Base-by-base conservation (phyloP, 2,888 invertebrate genomes). In the Dolomedes plantarius region DNA sequence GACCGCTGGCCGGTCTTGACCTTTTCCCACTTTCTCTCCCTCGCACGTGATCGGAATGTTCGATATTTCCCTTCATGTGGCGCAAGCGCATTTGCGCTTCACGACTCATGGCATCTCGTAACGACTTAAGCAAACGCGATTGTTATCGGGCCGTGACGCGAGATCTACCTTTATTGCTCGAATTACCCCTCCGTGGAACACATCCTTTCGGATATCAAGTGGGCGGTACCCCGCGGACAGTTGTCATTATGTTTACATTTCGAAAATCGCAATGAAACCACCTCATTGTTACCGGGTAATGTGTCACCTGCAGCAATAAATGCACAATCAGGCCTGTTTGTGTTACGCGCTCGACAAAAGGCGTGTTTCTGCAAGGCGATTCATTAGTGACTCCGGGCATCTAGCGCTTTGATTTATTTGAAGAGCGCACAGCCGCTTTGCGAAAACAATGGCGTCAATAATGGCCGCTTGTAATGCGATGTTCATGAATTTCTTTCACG, bases 201-300 rank as follows among this genome's bases (percentile, higher is more conserved):
- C 23, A 19, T 56, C 56, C 5, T 46, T 16, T 6, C 46, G 16
- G 9, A 9, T 46, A 56, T 3, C 5, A 23, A 56, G 23, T 56
- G 23, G 56, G 56, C 56, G 19, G 56, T 2, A 23, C 56, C 1
- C 13, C 16, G 3, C 5, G 3, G 3, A 23, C 19, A 56, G 5
- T 56, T 19, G 56, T 23, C 56, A 56, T 46, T 46, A 46, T 56
- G 56, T 56, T 56, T 56, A 56, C 56, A 56, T 56, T 46, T 23
- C 16, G n/a, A 46, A 36, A 16, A 2, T 46, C 11, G 46, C 2
- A 46, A 16, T n/a, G 6, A 46, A 36, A 16, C 16, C 46, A 16
- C 2, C 46, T 11, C 13, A 46, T 46, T 46, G 46, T 46, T n/a
- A n/a, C 6, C 6, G 9, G 16, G 46, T n/a, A n/a, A 46, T 46